A percentile compares a stretch with the other conserved stretches of the same genome.
phyloP scores from a whole-genome alignment of 2,113 vertebrate species.

The Scytalopus superciliaris region DNA sequence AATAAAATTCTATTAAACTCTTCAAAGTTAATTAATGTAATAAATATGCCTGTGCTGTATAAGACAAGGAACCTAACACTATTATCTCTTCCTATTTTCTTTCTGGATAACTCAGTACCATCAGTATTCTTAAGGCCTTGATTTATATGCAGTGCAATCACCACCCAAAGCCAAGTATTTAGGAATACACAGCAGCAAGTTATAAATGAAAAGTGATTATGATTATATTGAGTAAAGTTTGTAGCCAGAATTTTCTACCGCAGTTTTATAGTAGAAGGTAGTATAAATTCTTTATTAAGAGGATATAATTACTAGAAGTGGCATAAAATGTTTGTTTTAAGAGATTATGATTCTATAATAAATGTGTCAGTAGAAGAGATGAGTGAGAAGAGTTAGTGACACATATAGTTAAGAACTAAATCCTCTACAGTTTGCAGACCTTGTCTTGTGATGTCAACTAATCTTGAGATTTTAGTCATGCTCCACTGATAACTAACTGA shows the following conservation, averaged over 20 bases:
- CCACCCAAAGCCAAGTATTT: slow-evolving; percentile 7
- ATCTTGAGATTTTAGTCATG: not conserved
- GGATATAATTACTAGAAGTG: not conserved
- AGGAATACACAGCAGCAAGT: not conserved
- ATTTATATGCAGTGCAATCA: not conserved
- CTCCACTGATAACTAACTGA: not conserved
- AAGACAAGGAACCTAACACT: not conserved
- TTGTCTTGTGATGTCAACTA: not conserved
- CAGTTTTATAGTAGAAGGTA: slow-evolving; percentile 10
- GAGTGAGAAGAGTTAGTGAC: not conserved
- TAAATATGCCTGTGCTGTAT: slow-evolving; percentile 11
- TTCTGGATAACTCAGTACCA: slow-evolving; percentile 29
- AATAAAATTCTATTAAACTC: slow-evolving; percentile 53
- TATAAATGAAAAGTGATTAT: slow-evolving; percentile 34
- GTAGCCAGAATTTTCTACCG: not conserved
- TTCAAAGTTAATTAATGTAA: slow-evolving; percentile 54
- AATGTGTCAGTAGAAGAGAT: not conserved
- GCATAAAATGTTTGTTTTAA: slow-evolving; percentile 24
- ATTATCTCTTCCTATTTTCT: slow-evolving; percentile 47
- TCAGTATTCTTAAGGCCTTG: not conserved
- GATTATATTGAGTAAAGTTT: slow-evolving; percentile 2
- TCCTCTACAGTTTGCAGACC: not conserved
- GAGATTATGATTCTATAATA: slow-evolving; percentile 6
- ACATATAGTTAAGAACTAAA: not conserved
- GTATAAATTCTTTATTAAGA: slow-evolving; percentile 2